phyloP scores from a whole-genome alignment of 2,797 vertebrate genomes.

The Vireo griseus region DNA sequence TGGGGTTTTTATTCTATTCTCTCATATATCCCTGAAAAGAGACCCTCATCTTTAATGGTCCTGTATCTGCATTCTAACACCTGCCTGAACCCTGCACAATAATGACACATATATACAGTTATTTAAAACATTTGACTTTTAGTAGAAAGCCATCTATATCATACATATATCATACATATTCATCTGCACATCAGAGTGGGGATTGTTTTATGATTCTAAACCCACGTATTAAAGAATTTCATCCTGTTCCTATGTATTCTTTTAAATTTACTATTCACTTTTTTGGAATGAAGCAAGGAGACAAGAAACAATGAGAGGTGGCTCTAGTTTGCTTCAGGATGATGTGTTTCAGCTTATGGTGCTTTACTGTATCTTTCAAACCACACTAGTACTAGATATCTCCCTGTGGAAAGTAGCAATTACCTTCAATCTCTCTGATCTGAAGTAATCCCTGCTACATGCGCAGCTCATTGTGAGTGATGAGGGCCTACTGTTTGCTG shows the following conservation, averaged over 20 bases:
- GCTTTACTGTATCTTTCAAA: conserved; percentile 56
- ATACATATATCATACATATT: background rate
- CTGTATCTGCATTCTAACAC: background rate
- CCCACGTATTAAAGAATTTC: background rate
- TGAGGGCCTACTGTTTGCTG: conserved; percentile 94
- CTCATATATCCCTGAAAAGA: background rate
- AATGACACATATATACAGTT: background rate
- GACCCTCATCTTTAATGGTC: background rate
- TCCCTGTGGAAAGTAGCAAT: conserved; percentile 85
- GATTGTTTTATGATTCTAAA: background rate
- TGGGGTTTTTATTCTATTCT: background rate
- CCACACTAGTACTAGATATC: conserved; percentile 72
- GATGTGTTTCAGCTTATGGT: conserved; percentile 49
- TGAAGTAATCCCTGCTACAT: conserved; percentile 89
- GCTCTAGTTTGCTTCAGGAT: conserved; percentile 28
- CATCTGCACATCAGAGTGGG: background rate
- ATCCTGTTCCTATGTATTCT: background rate
- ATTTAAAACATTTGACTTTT: background rate
- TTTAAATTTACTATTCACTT: background rate
- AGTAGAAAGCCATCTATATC: background rate
- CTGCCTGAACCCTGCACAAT: background rate
- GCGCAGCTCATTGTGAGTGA: conserved; percentile 92
- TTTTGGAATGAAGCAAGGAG: background rate
- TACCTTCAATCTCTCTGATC: conserved; percentile 89
- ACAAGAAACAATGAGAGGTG: background rate